phyloP scores from a whole-genome alignment of 2,888 invertebrate genomes.

The Dolichomitus sp. region DNA sequence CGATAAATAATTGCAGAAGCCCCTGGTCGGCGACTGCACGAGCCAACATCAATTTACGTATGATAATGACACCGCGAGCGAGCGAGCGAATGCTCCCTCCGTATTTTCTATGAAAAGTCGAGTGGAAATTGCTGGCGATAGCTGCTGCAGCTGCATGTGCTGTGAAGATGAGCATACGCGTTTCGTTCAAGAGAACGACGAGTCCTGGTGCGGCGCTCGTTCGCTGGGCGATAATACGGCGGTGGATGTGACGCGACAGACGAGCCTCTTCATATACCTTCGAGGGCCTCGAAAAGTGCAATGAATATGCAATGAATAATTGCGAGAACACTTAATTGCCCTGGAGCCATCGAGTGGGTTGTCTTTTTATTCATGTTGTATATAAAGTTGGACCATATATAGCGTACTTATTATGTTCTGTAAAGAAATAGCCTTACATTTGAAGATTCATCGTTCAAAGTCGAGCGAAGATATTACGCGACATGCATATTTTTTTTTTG shows the following conservation, averaged over 20 bases:
- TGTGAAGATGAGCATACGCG: conserved; percentile 58
- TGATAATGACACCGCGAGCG: conserved; percentile 68
- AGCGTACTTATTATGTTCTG: neutral
- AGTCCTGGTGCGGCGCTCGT: conserved; percentile 32
- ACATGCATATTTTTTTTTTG: neutral
- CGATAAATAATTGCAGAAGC: conserved; percentile 72
- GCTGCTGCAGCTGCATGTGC: conserved; percentile 57
- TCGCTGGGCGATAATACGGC: conserved; percentile 50
- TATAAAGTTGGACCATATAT: neutral
- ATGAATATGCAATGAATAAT: conserved; percentile 69
- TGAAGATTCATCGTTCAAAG: neutral
- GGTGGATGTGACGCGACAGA: conserved; percentile 44
- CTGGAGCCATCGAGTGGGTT: conserved; percentile 37
- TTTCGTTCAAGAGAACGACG: conserved; percentile 45
- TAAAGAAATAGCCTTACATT: neutral
- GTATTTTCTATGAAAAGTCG: conserved; percentile 70
- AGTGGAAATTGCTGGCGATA: conserved; percentile 68
- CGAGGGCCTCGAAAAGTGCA: conserved; percentile 62
- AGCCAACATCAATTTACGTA: conserved; percentile 74
- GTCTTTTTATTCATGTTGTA: conserved; percentile 20
- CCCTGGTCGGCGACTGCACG: conserved; percentile 53
- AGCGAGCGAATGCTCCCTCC: conserved; percentile 46
- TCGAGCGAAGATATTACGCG: neutral
- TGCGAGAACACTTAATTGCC: conserved; percentile 62
- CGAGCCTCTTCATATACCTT: conserved; percentile 43